These are phyloP conservation scores for Sphaerodactylus townsendi DNA, from an alignment of 2,113 vertebrate genomes.

Conservation along the genomic window DNA sequence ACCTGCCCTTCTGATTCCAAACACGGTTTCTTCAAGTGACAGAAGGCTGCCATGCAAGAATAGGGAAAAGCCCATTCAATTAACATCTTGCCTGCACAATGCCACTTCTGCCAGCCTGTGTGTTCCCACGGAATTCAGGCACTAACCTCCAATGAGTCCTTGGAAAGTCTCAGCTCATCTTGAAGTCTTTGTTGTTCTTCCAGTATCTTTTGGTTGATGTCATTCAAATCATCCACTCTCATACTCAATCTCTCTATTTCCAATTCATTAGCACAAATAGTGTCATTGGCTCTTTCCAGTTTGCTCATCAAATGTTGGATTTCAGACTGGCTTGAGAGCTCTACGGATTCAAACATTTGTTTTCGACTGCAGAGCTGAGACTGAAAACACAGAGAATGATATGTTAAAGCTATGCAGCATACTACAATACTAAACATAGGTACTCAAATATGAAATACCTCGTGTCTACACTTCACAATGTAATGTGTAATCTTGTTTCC, in stretches of 20 bases:
- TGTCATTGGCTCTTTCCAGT: conserved; percentile 81
- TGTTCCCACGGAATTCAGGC: conserved; percentile 8
- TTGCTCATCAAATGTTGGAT: conserved; percentile 78
- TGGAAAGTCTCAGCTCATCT: conserved; percentile 75
- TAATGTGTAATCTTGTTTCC: background rate
- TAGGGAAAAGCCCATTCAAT: background rate
- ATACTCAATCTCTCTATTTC: conserved; percentile 83
- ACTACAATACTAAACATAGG: conserved; percentile 10
- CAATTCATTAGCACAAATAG: conserved; percentile 81
- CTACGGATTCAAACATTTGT: conserved; percentile 78
- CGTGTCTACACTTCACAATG: background rate
- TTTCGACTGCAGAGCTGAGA: conserved; percentile 71
- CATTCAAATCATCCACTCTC: conserved; percentile 70
- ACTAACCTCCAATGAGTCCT: conserved; percentile 79
- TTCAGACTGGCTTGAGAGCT: conserved; percentile 77
- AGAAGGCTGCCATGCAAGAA: background rate
- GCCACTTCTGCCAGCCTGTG: background rate
- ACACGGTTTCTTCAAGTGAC: background rate
- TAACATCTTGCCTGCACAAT: conserved; percentile 1
- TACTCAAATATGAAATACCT: background rate
- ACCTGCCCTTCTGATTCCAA: background rate
- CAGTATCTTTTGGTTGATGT: conserved; percentile 63
- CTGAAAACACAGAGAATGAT: conserved; percentile 62
- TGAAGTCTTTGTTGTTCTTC: conserved; percentile 74
- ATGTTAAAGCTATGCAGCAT: conserved; percentile 2